phyloP scores from a whole-genome alignment of 2,888 invertebrate genomes.

The Hyalella azteca region DNA sequence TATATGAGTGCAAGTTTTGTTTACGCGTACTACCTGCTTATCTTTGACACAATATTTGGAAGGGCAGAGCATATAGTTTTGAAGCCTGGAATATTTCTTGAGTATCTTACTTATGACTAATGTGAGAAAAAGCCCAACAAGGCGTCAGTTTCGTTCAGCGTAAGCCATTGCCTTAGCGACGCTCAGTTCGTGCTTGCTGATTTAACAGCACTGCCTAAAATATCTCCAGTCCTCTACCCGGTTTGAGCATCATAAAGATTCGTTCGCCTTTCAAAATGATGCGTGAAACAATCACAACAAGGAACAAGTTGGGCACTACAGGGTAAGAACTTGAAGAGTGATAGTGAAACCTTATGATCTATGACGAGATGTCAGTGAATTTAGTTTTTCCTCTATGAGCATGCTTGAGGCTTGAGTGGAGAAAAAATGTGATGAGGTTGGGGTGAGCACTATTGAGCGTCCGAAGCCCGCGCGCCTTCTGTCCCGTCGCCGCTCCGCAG shows the following conservation, averaged over 20 bases:
- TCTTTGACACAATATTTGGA: too few relatives aligned
- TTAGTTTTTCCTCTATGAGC: neutral
- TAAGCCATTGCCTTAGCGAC: neutral
- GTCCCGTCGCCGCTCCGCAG: constrained; percentile 1
- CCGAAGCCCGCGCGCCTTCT: neutral
- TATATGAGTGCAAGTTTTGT: too few relatives aligned
- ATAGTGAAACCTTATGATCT: too few relatives aligned
- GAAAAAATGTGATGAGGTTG: neutral
- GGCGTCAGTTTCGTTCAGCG: neutral
- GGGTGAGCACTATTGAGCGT: neutral
- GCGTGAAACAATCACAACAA: constrained; percentile 16
- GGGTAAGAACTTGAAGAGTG: too few relatives aligned
- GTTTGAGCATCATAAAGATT: constrained; percentile 25
- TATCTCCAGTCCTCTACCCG: constrained; percentile 33
- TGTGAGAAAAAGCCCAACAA: too few relatives aligned
- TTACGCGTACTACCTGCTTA: too few relatives aligned
- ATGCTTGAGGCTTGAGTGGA: neutral
- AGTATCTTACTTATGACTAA: too few relatives aligned
- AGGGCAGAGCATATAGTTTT: too few relatives aligned
- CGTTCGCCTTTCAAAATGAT: constrained; percentile 39
- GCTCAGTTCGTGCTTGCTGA: constrained; percentile 13
- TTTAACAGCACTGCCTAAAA: constrained; percentile 14
- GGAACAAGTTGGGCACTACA: neutral
- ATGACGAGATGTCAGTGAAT: too few relatives aligned
- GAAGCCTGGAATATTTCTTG: too few relatives aligned